Evolutionary conservation across 2,797 vertebrate species (phyloP).

Genomic region (Trematomus bernacchii): DNA sequence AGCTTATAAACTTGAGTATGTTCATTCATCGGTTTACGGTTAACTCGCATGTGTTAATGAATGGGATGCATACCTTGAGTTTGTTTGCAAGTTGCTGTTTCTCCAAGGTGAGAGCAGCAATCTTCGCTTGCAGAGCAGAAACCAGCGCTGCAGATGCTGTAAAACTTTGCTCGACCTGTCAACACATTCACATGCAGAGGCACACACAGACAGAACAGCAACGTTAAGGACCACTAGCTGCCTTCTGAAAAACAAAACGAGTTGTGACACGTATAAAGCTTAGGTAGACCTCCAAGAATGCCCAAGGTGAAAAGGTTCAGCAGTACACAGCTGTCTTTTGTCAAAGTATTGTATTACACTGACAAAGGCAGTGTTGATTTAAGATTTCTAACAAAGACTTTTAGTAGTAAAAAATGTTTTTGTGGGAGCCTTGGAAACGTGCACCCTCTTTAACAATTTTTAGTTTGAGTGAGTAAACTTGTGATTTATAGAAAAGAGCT

Average conservation of each 20-base stretch:
- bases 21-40: slow-evolving; percentile 10
- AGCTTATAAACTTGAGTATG: neutral
- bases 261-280: slow-evolving; percentile 67
- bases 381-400: slow-evolving; percentile 3
- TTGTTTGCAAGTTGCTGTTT: slow-evolving; percentile 94
- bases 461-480: slow-evolving; percentile 14
- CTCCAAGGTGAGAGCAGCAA: slow-evolving; percentile 91
- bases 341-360: slow-evolving; percentile 10
- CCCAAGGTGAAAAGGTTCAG: slow-evolving; percentile 65
- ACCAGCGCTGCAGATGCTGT: slow-evolving; percentile 88
- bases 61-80: slow-evolving; percentile 86
- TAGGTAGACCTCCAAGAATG: slow-evolving; percentile 76
- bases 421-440: too few relatives aligned
- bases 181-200: slow-evolving; percentile 46
- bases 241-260: slow-evolving; percentile 70
- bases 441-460: too few relatives aligned
- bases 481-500: neutral
- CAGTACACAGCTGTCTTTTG: slow-evolving; percentile 27
- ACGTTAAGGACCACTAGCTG: slow-evolving; percentile 70
- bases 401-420: too few relatives aligned
- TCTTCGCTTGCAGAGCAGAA: slow-evolving; percentile 91
- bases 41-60: slow-evolving; percentile 11
- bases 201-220: slow-evolving; percentile 57
- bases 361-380: neutral
- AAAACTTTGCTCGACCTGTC: slow-evolving; percentile 72